Conservation (phyloP, 2,888 invertebrate genomes). For the Ptychoptera contaminata region DNA sequence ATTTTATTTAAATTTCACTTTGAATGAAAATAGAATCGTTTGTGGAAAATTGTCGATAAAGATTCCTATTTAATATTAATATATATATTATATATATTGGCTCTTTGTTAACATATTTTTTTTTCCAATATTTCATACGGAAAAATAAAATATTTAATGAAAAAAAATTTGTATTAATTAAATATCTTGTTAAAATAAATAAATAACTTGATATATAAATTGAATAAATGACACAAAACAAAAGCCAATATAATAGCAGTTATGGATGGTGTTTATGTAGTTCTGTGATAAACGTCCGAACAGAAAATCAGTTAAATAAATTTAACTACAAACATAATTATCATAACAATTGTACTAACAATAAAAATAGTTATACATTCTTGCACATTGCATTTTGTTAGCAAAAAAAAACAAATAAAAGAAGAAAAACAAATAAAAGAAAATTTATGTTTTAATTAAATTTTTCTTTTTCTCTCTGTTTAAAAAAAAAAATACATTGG, state of each 20-base stretch:
- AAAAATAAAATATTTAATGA: background rate
- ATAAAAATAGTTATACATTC: background rate
- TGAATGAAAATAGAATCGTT: no score
- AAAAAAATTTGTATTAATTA: background rate
- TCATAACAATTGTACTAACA: background rate
- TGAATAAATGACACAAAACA: background rate
- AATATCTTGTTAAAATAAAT: slow-evolving; percentile 1
- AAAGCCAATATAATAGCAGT: background rate
- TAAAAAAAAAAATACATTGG: no score
- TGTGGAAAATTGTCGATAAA: no score
- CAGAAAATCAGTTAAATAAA: background rate
- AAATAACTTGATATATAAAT: background rate
- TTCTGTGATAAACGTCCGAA: slow-evolving; percentile 4
- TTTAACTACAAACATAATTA: background rate
- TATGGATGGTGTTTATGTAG: background rate
- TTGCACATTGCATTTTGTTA: slow-evolving; percentile 3
- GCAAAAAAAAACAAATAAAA: background rate
- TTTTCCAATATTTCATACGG: no score
- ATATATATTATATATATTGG: no score
- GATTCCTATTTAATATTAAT: no score
- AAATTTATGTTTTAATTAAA: no score
- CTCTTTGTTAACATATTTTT: no score
- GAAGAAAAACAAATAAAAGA: background rate
- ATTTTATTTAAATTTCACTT: no score
- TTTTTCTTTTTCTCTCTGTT: no score